These are phyloP conservation scores for Chaetogeoica ovagalla DNA, from an alignment of 2,888 invertebrate genomes.

Conservation along the genomic window DNA sequence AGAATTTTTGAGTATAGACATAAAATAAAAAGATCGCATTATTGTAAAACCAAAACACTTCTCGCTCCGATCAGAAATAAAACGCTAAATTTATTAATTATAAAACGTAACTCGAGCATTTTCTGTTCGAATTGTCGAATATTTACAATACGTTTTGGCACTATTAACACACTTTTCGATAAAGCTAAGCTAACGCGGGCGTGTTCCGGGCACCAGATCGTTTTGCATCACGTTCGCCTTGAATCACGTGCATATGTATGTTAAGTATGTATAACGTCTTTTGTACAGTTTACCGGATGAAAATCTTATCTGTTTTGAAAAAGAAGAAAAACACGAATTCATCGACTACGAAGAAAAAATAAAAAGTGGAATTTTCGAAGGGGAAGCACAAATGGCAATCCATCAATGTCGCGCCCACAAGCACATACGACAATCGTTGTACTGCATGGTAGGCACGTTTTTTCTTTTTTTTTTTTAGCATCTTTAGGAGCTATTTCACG, in stretches of 20 bases:
- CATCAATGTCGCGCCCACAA: slow-evolving; percentile 39
- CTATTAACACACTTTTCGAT: not conserved
- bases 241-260: not conserved
- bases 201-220: not conserved
- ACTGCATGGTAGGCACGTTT: slow-evolving; percentile 40
- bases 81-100: no score
- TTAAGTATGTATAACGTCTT: not conserved
- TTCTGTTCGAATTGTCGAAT: no score
- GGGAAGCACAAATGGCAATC: slow-evolving; percentile 47
- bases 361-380: slow-evolving; percentile 33
- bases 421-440: slow-evolving; percentile 45
- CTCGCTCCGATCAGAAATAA: no score
- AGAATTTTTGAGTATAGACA: no score
- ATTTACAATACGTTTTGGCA: not conserved
- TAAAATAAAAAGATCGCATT: no score
- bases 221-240: not conserved
- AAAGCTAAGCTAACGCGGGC: slow-evolving; percentile 5
- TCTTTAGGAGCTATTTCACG: slow-evolving; percentile 49
- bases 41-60: no score
- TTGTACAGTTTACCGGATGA: slow-evolving; percentile 41
- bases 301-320: slow-evolving; percentile 38
- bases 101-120: no score
- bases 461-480: slow-evolving; percentile 23
- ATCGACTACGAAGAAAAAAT: slow-evolving; percentile 5
- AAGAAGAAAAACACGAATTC: slow-evolving; percentile 40